Percentiles rank a stretch among this genome's conserved stretches.
phyloP scores from a whole-genome alignment of 2,113 vertebrate species.

The Ptilorrhoa leucosticta region DNA sequence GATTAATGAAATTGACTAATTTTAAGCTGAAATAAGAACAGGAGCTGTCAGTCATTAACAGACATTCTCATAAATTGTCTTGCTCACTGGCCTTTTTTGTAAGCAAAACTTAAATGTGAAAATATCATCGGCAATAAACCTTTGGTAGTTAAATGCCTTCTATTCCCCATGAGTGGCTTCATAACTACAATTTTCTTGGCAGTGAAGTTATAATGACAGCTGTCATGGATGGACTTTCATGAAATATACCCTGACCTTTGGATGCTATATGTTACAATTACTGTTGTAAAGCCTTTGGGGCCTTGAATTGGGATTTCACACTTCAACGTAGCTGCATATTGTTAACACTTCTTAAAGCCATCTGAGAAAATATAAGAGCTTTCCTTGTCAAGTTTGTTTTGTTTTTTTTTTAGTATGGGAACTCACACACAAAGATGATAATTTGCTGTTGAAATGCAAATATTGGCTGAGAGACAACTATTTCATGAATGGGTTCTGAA shows the following conservation, averaged over 20 bases:
- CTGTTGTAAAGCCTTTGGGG: not conserved
- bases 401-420: not conserved
- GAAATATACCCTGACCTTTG: slow-evolving; percentile 64
- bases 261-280: slow-evolving; percentile 42
- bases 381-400: not conserved
- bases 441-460: not conserved
- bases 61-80: slow-evolving; percentile 19
- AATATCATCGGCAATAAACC: slow-evolving; percentile 41
- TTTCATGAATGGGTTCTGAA: not conserved
- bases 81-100: not conserved
- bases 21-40: slow-evolving; percentile 31
- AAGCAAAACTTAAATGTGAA: slow-evolving; percentile 51
- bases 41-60: not conserved
- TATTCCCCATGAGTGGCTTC: slow-evolving; percentile 51
- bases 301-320: slow-evolving; percentile 8
- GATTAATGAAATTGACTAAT: slow-evolving; percentile 20
- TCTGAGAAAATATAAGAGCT: not conserved
- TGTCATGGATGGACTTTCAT: slow-evolving; percentile 55
- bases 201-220: slow-evolving; percentile 65
- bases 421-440: not conserved
- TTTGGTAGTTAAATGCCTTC: slow-evolving; percentile 33
- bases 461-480: not conserved
- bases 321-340: slow-evolving; percentile 8
- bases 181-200: slow-evolving; percentile 36
- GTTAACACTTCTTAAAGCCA: slow-evolving; percentile 30